Base-by-base conservation (phyloP, 2,797 vertebrate species). In the Steatocranus sp. region DNA sequence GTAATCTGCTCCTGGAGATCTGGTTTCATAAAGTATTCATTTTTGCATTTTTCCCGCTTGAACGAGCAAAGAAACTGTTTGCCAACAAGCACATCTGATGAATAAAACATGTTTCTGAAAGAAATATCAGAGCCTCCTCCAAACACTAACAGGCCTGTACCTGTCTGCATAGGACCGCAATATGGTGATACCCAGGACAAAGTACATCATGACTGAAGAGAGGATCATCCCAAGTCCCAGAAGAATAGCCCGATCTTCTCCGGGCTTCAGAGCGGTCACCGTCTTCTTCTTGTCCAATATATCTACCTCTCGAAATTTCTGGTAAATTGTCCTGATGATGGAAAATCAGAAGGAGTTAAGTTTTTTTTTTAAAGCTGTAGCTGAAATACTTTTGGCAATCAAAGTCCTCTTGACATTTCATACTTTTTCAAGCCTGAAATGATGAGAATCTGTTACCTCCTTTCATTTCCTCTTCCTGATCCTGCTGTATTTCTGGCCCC, bases 161-260 rank as follows among this genome's bases (percentile, higher is more conserved):
- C 98, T 99, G 91, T 98, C 98, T 92, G 98, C 96, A 89, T 98
- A 98, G 3, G 97, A 97, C 77, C 97, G 97, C 75, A 99, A 93
- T 84, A 97, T 92, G 0, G 98, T 98, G 96, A 99, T 97, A 63
- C 98, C 97, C 92, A 99, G 96, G 79, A 99, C 97, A 81, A 99
- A 99, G 93, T 97, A 99, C 97, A 99, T 98, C 97, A 98, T 97
- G 92, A 98, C 94, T 14, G 98, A 98, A 51, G 97, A 97, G 84
- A 98, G 94, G 95, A 99, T 97, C 98, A 99, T 99, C 78, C 97
- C 93, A 77, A 99, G 95, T 81, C 98, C 98, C 2, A 99, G 95
- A n/a, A 98, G 94, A 73, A 99, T 97, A 77, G 98, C 98, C 5
- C 98, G 95, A 89, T 99, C 98, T 84, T 99, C 98, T 78, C 98